A percentile compares a stretch with the other conserved stretches of the same genome.
phyloP scores from a whole-genome alignment of 2,888 invertebrate genomes.

The Eurytoma californica region DNA sequence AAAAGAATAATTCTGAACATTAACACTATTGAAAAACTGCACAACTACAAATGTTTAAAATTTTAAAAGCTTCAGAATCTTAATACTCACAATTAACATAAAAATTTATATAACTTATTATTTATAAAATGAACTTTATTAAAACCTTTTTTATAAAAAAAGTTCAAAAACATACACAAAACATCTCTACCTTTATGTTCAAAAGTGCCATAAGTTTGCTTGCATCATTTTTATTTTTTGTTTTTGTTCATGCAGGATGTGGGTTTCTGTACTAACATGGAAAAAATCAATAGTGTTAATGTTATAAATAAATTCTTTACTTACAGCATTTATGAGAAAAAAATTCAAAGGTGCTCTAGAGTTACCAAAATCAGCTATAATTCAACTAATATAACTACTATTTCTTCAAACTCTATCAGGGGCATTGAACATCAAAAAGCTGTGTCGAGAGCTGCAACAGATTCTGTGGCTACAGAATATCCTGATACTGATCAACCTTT shows the following conservation, averaged over 20 bases:
- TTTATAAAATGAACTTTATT: neutral
- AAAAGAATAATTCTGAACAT: constrained; percentile 27
- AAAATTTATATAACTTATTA: neutral
- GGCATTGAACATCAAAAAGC: constrained; percentile 54
- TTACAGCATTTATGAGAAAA: constrained; percentile 48
- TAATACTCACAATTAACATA: neutral
- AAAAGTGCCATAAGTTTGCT: constrained; percentile 25
- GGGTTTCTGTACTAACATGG: constrained; percentile 15
- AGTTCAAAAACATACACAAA: neutral
- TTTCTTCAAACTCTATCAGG: constrained; percentile 54
- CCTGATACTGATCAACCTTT: constrained; percentile 37
- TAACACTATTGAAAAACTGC: constrained; percentile 28
- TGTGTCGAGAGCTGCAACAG: constrained; percentile 50
- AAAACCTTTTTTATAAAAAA: neutral
- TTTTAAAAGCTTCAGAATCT: neutral
- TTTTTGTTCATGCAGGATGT: constrained; percentile 15
- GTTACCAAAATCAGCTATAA: constrained; percentile 41
- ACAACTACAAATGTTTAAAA: neutral
- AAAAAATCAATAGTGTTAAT: constrained; percentile 43
- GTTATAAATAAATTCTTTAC: constrained; percentile 39
- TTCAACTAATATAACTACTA: constrained; percentile 48
- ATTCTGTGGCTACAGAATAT: constrained; percentile 39
- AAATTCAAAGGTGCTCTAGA: constrained; percentile 31
- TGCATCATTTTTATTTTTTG: neutral
- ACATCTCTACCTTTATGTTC: constrained; percentile 8